Base-by-base conservation (phyloP, 2,113 vertebrate species). In the Dicerorhinus sumatrensis region DNA sequence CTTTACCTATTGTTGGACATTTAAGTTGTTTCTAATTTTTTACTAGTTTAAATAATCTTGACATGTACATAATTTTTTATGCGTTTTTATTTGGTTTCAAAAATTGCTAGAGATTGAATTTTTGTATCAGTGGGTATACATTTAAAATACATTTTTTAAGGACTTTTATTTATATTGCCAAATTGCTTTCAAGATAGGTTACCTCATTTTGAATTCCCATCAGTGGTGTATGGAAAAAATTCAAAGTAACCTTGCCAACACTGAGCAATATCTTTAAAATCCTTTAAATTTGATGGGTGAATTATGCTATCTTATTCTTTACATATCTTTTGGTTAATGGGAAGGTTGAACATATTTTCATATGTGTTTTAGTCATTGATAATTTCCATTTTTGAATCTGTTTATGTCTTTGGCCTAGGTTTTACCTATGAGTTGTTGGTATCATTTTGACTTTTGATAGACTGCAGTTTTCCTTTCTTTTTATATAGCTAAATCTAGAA, bases 401-500 rank as follows among this genome's bases (percentile, higher is more conserved):
- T 51, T 89, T 79, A 65, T 93, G 27, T 89, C 36, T 25, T 94
- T 97, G 77, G 3, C 27, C 27, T 6, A 91, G 48, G 46, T 84
- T 89, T 95, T 88, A 91, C 76, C 20, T 80, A 13, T 89, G 75
- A 85, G 29, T 65, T 89, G 5, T 73, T 85, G 20, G 13, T 88
- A 76, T 86, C 46, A 77, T 93, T 97, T 96, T 93, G 56, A 42
- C 88, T 96, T 84, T 96, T 84, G 69, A 87, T 73, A 67, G 13
- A 80, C 17, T 81, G 16, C 17, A 67, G 29, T 60, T 95, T 91
- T 87, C 39, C 23, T 83, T 85, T 72, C 36, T 92, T 92, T 54
- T 90, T 72, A 65, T 76, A 14, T 70, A 58, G 17, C 27, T 95
- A 89, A 97, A 89, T 58, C 29, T 96, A 80, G 36, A 97, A 93